Conservation (phyloP, 2,797 vertebrate species). For the Australoheros facetus region DNA sequence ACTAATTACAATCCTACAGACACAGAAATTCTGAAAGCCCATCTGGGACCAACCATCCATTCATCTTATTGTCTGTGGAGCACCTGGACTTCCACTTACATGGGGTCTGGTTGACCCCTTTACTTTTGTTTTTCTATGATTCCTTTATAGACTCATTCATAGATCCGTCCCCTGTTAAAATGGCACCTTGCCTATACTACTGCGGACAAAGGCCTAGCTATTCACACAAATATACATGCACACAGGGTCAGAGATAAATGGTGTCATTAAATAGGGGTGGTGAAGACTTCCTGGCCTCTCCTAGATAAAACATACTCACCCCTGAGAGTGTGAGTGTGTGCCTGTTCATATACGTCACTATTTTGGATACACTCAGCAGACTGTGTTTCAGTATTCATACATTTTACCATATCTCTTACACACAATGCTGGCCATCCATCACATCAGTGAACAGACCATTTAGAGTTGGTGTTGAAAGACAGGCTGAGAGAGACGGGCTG, state of each 20-base stretch:
- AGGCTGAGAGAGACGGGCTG: neutral
- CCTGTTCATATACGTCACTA: slow-evolving; percentile 18
- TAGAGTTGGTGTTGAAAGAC: slow-evolving; percentile 45
- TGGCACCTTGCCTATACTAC: slow-evolving; percentile 23
- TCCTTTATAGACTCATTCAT: neutral
- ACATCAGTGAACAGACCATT: slow-evolving; percentile 58
- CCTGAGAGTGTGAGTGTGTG: neutral
- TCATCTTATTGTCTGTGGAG: neutral
- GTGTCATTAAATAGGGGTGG: slow-evolving; percentile 56
- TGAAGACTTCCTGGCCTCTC: slow-evolving; percentile 50
- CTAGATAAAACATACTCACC: slow-evolving; percentile 30
- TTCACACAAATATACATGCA: slow-evolving; percentile 8
- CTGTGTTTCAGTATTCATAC: slow-evolving; percentile 38
- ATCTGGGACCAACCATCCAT: slow-evolving; percentile 1
- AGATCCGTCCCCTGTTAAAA: slow-evolving; percentile 3
- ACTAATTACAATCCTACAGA: neutral
- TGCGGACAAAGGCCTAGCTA: slow-evolving; percentile 39
- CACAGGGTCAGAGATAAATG: slow-evolving; percentile 57
- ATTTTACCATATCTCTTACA: slow-evolving; percentile 36
- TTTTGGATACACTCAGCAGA: slow-evolving; percentile 16
- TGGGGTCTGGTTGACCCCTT: neutral
- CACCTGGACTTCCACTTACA: slow-evolving; percentile 20
- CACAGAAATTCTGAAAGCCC: neutral
- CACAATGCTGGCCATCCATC: slow-evolving; percentile 46
- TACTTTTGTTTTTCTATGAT: slow-evolving; percentile 6